Evolutionary conservation across 2,797 vertebrate genomes (phyloP).

Genomic region (Paramormyrops hopkinsi): DNA sequence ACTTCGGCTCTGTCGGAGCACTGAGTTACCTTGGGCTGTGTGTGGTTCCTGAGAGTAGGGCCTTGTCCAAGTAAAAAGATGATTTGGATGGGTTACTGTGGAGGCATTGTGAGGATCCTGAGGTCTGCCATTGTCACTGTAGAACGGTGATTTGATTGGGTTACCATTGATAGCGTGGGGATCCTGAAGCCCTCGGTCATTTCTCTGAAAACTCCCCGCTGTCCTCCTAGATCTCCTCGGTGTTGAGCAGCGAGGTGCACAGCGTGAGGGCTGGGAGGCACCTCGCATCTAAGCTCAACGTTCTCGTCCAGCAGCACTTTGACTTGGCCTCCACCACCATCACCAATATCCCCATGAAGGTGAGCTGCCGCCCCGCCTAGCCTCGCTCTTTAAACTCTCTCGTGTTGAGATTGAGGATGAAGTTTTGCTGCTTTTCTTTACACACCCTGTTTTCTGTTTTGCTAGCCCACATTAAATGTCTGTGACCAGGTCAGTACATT

Average conservation of each 20-base stretch:
- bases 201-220: background rate
- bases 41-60: background rate
- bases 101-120: background rate
- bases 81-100: background rate
- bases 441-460: constrained; percentile 94
- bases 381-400: constrained; percentile 47
- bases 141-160: background rate
- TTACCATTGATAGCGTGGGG: too few relatives aligned
- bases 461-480: constrained; percentile 99
- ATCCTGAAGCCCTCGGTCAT: background rate
- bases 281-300: constrained; percentile 87
- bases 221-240: constrained; percentile 75
- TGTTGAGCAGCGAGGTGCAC: constrained; percentile 93
- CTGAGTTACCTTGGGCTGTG: background rate
- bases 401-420: constrained; percentile 65
- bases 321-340: constrained; percentile 97
- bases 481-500: constrained; percentile 98
- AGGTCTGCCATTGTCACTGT: background rate
- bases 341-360: constrained; percentile 99
- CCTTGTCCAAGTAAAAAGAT: background rate
- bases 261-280: constrained; percentile 92
- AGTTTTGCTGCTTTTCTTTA: constrained; percentile 80
- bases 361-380: constrained; percentile 43
- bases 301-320: constrained; percentile 95
- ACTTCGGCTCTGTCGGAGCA: background rate